Percentiles rank a stretch among this genome's conserved stretches.
phyloP scores from a whole-genome alignment of 2,113 vertebrate species.

The Dipodomys ordii region DNA sequence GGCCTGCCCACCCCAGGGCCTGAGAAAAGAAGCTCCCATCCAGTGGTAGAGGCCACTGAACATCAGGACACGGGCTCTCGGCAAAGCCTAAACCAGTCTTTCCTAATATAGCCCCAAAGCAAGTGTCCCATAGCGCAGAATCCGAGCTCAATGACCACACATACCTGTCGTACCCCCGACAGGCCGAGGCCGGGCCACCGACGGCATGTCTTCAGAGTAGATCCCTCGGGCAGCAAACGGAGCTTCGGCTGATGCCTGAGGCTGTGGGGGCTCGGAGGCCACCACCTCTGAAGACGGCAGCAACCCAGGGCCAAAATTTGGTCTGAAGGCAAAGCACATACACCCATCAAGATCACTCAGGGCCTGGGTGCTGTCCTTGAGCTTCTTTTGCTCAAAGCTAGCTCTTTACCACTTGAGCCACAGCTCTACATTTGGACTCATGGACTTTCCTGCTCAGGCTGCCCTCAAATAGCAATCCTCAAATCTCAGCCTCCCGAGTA shows the following conservation, averaged over 20 bases:
- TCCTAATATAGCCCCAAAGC: background rate
- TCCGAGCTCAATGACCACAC: background rate
- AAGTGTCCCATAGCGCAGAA: background rate
- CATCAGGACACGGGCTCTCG: background rate
- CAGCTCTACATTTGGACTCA: too few species aligned
- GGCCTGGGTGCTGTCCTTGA: too few species aligned
- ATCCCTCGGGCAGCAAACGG: conserved; percentile 92
- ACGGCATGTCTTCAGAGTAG: conserved; percentile 91
- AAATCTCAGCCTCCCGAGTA: background rate
- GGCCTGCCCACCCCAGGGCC: background rate
- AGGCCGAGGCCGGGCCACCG: conserved; percentile 94
- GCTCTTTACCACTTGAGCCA: too few species aligned
- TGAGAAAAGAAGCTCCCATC: background rate
- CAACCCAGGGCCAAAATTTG: conserved; percentile 90
- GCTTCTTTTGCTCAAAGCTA: background rate
- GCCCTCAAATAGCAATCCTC: too few species aligned
- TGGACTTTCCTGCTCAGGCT: too few species aligned
- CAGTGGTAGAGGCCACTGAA: fast-evolving
- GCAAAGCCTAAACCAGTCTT: background rate
- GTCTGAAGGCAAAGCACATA: conserved; percentile 86
- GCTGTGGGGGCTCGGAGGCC: conserved; percentile 87
- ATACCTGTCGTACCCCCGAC: conserved; percentile 96
- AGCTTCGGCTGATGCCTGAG: conserved; percentile 84
- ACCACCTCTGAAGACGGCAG: conserved; percentile 90
- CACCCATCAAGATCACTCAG: background rate